phyloP scores from a whole-genome alignment of 2,113 vertebrate species.

The Pomatostomus ruficeps region DNA sequence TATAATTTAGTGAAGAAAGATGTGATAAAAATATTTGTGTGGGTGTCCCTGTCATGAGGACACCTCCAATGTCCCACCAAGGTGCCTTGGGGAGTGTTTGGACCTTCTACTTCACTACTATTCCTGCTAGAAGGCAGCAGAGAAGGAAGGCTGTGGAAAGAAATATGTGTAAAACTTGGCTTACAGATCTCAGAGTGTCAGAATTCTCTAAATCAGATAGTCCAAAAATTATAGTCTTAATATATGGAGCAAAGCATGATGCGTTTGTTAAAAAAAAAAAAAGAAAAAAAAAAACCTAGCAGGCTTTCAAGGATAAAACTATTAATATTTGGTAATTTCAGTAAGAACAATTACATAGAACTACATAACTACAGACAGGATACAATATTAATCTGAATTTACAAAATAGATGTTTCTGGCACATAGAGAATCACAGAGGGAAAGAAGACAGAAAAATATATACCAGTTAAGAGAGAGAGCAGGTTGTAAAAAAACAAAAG shows the following conservation, averaged over 20 bases:
- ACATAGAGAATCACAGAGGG: background rate
- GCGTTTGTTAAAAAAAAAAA: background rate
- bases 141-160: background rate
- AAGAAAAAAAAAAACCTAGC: background rate
- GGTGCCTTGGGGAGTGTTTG: fast-evolving
- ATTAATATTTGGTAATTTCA: background rate
- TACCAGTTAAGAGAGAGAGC: background rate
- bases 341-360: background rate
- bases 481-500: background rate
- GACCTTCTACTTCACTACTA: background rate
- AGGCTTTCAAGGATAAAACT: background rate
- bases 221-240: background rate
- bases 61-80: background rate
- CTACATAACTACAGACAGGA: background rate
- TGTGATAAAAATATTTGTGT: background rate
- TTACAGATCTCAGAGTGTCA: background rate
- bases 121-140: background rate
- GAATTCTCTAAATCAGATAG: background rate
- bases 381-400: background rate
- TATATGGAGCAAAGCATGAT: fast-evolving
- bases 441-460: background rate
- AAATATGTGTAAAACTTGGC: background rate
- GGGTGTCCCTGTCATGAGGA: background rate
- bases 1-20: background rate
- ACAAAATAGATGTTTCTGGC: background rate